Percentiles rank a stretch among this genome's conserved stretches.
phyloP scores from a whole-genome alignment of 2,888 invertebrate species.

The Lasioglossum lativentre region DNA sequence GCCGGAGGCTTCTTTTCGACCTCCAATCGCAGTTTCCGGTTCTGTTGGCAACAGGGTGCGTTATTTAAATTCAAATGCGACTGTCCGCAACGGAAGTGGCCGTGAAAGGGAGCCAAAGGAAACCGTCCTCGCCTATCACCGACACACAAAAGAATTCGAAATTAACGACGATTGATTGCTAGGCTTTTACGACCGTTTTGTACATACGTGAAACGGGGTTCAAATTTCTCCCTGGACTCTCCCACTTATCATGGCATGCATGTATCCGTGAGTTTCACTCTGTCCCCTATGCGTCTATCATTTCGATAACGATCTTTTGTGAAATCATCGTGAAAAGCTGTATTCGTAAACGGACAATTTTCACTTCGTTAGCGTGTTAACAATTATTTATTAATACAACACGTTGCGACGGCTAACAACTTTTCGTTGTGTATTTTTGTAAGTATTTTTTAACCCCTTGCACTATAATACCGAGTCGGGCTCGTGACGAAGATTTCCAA shows the following conservation, averaged over 20 bases:
- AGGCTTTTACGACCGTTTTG: constrained; percentile 19
- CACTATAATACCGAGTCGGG: no score
- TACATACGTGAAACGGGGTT: not conserved
- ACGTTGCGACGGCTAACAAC: no score
- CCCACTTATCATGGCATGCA: not conserved
- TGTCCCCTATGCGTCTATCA: not conserved
- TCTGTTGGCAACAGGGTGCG: constrained; percentile 31
- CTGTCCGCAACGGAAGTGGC: constrained; percentile 29
- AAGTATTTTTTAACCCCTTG: no score
- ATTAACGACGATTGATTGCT: constrained; percentile 52
- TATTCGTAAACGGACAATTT: no score
- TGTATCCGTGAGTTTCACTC: not conserved
- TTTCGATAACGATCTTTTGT: not conserved
- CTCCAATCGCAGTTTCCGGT: constrained; percentile 46
- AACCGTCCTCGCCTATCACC: constrained; percentile 39
- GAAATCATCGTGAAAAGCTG: not conserved
- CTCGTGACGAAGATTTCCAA: no score
- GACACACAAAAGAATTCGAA: constrained; percentile 56
- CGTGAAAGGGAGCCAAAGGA: constrained; percentile 28
- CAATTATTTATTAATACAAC: not conserved
- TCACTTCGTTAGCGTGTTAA: not conserved
- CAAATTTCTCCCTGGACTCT: constrained; percentile 2
- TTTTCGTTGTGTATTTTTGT: no score
- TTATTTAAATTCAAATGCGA: constrained; percentile 64
- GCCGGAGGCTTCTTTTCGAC: constrained; percentile 55